Evolutionary conservation across 2,797 vertebrate genomes (phyloP).

Genomic region (Clarias fuscus): DNA sequence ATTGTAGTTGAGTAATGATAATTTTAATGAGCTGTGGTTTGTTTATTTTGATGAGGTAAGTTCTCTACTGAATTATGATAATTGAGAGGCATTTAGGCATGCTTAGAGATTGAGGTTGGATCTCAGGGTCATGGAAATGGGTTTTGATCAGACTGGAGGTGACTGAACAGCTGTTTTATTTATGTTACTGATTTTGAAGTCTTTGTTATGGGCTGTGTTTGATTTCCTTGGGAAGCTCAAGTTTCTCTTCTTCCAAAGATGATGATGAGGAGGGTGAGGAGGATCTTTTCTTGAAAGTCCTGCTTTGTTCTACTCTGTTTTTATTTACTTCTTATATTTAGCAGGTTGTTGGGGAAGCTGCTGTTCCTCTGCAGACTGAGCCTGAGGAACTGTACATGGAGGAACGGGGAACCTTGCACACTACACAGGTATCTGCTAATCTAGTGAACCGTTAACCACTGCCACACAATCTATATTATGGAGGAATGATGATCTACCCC

Average conservation of each 20-base stretch:
- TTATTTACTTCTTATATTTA: slow-evolving; percentile 17
- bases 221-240: neutral
- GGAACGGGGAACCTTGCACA: slow-evolving; percentile 83
- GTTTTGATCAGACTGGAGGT: slow-evolving; percentile 18
- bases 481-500: neutral
- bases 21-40: neutral
- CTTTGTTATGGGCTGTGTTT: slow-evolving; percentile 8
- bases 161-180: slow-evolving; percentile 8
- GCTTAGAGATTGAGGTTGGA: neutral
- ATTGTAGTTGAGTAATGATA: neutral
- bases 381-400: slow-evolving; percentile 87
- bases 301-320: neutral
- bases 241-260: slow-evolving; percentile 1
- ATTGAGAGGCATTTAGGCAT: neutral
- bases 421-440: slow-evolving; percentile 82
- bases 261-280: neutral
- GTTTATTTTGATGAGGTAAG: neutral
- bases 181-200: neutral
- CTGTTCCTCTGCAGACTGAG: slow-evolving; percentile 81
- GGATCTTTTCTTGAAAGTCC: neutral
- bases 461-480: neutral
- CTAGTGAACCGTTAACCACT: neutral
- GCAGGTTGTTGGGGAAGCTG: slow-evolving; percentile 84
- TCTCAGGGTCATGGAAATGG: neutral
- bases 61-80: neutral